Evolutionary conservation across 2,113 vertebrate genomes (phyloP).

Genomic region (Lamprotornis superbus): DNA sequence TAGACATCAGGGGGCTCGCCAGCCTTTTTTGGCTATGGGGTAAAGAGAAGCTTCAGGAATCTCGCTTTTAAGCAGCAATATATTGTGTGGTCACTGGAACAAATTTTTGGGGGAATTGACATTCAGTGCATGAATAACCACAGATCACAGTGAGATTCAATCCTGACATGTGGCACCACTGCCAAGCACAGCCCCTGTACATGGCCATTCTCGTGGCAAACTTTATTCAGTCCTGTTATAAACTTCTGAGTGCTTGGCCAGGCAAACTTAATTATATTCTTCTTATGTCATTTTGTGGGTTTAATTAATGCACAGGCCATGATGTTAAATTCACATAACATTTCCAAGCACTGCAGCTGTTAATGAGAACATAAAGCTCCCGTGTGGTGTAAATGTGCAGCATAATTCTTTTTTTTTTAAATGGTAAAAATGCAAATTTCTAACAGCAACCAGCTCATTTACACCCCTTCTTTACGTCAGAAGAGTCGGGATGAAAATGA

Average conservation of each 20-base stretch:
- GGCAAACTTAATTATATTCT: background rate
- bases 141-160: background rate
- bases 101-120: background rate
- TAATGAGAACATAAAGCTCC: slow-evolving; percentile 2
- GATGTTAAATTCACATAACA: background rate
- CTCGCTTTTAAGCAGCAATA: background rate
- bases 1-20: background rate
- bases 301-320: background rate
- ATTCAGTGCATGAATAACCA: background rate
- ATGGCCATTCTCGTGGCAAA: accelerated
- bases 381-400: background rate
- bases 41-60: background rate
- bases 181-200: background rate
- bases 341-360: background rate
- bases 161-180: background rate
- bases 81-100: background rate
- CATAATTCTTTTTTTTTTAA: background rate
- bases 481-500: background rate
- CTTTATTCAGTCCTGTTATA: background rate
- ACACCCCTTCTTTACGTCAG: background rate
- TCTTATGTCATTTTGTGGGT: background rate
- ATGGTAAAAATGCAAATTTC: background rate
- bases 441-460: background rate
- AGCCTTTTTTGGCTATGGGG: background rate
- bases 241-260: background rate